Conservation (phyloP, 30 jellyfish, hydroid and myxozoan species). For the Rhopilema esculentum region DNA sequence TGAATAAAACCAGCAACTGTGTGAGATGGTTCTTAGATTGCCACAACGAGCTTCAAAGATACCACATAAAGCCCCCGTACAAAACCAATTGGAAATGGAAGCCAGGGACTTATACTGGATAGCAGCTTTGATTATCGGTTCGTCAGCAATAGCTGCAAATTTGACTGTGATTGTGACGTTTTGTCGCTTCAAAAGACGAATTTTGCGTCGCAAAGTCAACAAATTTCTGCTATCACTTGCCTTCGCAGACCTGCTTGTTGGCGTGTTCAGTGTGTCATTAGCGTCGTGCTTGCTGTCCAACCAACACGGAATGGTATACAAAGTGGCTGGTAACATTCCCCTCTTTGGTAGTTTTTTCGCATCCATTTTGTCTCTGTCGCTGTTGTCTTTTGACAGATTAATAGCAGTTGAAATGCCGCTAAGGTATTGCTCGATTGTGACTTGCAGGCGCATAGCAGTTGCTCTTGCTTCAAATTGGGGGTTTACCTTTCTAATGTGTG, state of each 20-base stretch:
- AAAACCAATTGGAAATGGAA: not conserved
- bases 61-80: no score
- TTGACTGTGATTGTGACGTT: conserved; percentile 2
- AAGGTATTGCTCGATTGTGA: conserved; percentile 4
- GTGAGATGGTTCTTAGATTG: no score
- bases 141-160: not conserved
- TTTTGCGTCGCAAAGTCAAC: conserved; percentile 30
- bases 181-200: not conserved
- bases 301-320: not conserved
- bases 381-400: conserved; percentile 54
- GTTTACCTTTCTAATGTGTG: conserved; percentile 9
- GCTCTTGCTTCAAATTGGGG: conserved; percentile 26
- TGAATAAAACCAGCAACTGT: no score
- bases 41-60: no score
- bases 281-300: conserved; percentile 20
- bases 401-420: conserved; percentile 45
- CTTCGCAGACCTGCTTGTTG: conserved; percentile 37
- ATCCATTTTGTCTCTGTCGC: conserved; percentile 48
- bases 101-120: conserved; percentile 8
- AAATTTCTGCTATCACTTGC: conserved; percentile 37
- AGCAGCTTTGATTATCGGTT: not conserved
- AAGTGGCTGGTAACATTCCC: conserved; percentile 42
- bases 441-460: not conserved
- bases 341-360: conserved; percentile 65
- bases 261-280: conserved; percentile 14